These are phyloP conservation scores for Lethocerus indicus DNA, from an alignment of 1,140 invertebrate species.

Conservation along the genomic window DNA sequence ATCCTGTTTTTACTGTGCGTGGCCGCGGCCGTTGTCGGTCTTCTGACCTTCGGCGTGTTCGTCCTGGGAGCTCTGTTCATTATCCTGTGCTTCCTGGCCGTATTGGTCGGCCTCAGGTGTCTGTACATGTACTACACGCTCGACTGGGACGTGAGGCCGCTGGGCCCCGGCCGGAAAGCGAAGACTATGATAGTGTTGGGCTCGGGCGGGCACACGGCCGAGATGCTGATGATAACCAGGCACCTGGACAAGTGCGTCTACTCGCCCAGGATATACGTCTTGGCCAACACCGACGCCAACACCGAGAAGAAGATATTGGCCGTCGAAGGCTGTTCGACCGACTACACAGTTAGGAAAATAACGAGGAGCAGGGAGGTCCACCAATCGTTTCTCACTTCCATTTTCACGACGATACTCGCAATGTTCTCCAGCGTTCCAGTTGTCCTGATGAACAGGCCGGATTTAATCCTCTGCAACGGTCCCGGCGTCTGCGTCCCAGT, in stretches of 20 bases:
- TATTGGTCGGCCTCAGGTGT: no score
- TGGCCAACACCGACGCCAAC: slow-evolving; percentile 59
- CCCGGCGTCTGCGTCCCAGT: slow-evolving; percentile 89
- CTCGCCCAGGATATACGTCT: slow-evolving; percentile 52
- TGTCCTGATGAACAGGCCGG: slow-evolving; percentile 48
- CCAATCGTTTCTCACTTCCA: slow-evolving; percentile 65
- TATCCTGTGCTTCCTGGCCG: no score
- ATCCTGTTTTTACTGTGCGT: no score
- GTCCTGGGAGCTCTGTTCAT: no score
- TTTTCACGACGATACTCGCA: slow-evolving; percentile 60
- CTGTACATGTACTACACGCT: no score
- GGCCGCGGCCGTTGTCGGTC: no score
- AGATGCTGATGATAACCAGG: slow-evolving; percentile 60
- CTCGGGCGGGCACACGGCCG: slow-evolving; percentile 69
- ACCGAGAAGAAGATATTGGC: slow-evolving; percentile 29
- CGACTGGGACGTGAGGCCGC: no score
- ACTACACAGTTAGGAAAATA: slow-evolving; percentile 41
- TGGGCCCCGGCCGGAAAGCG: no score
- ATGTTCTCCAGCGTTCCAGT: slow-evolving; percentile 46
- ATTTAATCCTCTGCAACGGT: slow-evolving; percentile 80
- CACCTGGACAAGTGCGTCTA: slow-evolving; percentile 40
- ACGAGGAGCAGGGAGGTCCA: slow-evolving; percentile 72
- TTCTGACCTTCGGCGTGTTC: no score
- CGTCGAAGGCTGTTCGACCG: neutral
- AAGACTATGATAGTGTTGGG: slow-evolving; percentile 38